Evolutionary conservation across 2,113 vertebrate species (phyloP).

Genomic region (Pycnonotus jocosus): DNA sequence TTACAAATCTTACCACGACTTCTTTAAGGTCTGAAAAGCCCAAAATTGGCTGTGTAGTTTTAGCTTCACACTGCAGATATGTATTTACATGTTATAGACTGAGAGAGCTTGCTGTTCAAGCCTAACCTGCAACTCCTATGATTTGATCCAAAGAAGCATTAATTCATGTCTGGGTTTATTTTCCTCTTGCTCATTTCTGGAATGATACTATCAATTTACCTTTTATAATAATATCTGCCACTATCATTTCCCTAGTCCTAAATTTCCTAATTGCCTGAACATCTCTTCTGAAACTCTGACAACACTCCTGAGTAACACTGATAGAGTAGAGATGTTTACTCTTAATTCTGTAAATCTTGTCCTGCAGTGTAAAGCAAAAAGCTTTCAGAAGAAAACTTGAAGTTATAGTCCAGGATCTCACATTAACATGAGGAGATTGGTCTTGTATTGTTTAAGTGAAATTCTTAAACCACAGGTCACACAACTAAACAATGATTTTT

Average conservation of each 20-base stretch:
- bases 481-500: not conserved
- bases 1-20: not conserved
- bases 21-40: not conserved
- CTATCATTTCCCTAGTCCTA: not conserved
- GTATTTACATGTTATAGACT: not conserved
- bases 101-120: not conserved
- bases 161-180: not conserved
- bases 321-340: not conserved
- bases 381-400: not conserved
- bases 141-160: constrained; percentile 1
- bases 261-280: not conserved
- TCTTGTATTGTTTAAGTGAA: not conserved
- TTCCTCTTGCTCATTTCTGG: not conserved
- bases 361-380: not conserved
- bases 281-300: not conserved
- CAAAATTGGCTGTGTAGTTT: not conserved
- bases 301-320: not conserved
- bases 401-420: not conserved
- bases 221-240: not conserved
- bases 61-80: not conserved
- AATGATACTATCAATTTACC: not conserved
- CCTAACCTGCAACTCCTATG: not conserved
- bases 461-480: not conserved
- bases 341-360: constrained; percentile 10
- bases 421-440: not conserved